Percentiles rank a stretch among this genome's conserved stretches.
Evolutionary conservation across 2,113 vertebrate genomes (phyloP).

Genomic region (Thoracochromis brauschi): DNA sequence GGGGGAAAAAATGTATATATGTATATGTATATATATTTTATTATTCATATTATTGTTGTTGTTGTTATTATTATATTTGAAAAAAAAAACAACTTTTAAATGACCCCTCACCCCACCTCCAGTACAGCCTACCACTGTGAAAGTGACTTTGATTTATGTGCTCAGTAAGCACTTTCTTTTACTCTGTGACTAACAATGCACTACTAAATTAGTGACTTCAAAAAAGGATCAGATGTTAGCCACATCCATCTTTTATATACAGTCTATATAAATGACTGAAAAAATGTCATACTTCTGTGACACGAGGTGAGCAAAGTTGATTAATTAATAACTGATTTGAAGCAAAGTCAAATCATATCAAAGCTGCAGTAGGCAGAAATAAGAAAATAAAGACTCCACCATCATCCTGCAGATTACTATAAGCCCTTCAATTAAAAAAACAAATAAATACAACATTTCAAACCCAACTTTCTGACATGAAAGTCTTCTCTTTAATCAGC

Average conservation of each 20-base stretch:
- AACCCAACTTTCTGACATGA: neutral
- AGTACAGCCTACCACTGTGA: neutral
- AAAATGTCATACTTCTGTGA: neutral
- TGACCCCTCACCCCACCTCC: neutral
- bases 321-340: neutral
- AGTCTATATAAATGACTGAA: neutral
- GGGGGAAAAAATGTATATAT: neutral
- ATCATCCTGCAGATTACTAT: neutral
- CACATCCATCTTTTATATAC: neutral
- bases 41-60: neutral
- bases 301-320: neutral
- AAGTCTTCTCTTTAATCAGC: neutral
- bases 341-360: neutral
- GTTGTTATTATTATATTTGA: accelerated
- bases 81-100: neutral
- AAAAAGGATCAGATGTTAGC: neutral
- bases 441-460: neutral
- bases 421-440: neutral
- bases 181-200: neutral
- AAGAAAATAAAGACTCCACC: neutral
- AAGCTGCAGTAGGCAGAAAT: neutral
- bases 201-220: neutral
- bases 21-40: neutral
- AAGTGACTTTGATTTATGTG: neutral
- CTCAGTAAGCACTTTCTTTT: neutral